Base-by-base conservation (phyloP, 2,113 vertebrate genomes). In the Pseudolaguvia tuberculata region DNA sequence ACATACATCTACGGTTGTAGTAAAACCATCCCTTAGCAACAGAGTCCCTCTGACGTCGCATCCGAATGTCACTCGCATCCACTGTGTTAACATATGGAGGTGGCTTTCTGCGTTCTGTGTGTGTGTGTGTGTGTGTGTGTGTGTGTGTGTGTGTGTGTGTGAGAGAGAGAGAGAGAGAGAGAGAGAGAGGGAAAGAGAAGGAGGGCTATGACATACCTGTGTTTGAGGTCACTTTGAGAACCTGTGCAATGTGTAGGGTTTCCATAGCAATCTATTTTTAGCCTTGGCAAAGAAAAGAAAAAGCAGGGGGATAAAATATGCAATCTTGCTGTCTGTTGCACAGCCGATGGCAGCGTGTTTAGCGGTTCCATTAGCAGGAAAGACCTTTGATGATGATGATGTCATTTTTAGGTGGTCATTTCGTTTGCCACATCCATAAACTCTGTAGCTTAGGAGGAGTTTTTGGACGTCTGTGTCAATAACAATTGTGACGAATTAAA, bases 181-280 rank as follows among this genome's bases (percentile, higher is more conserved):
- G 31, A 35, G 31, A 35, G 31, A 35, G 31, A 35, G 31, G 6
- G 31, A 35, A 35, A 35, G 31, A 35, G 39, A 42, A 1, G 7
- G 58, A 21, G 62, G 8, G 39, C n/a, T 10, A 2, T 48, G 47
- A 70, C 52, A 76, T 68, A 55, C 6, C 58, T 61, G 31, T 31
- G 15, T 69, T 31, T 75, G 18, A 71, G 72, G 70, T 58, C 81
- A 61, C 68, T 31, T 66, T 35, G 52, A 57, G 48, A 68, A 62
- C 70, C 73, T 50, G 69, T 39, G 85, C 75, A 71, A 87, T 89
- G 87, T 88, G 85, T 90, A 87, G 83, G 78, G 89, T 92, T 92
- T 86, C 91, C 90, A 92, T 92, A 88, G 90, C 71, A 83, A 92
- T 90, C 87, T 91, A 90, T 92, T 90, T 90, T 87, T 89, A 90